These are phyloP conservation scores for Ophion ellenae DNA, from an alignment of 2,888 invertebrate species.

Conservation along the genomic window DNA sequence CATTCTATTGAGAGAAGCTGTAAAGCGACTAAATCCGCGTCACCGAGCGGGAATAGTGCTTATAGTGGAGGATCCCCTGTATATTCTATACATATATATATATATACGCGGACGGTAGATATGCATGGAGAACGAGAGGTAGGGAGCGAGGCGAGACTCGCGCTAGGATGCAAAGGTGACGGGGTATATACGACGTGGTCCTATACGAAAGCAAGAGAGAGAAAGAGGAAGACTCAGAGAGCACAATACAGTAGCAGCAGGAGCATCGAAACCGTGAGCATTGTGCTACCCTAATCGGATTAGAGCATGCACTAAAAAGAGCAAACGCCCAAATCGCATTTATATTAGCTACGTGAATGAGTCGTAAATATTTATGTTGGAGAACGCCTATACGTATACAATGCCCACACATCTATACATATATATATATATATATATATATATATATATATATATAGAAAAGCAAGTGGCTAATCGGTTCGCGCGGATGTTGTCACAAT, in stretches of 20 bases:
- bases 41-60: constrained; percentile 79
- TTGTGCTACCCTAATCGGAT: constrained; percentile 80
- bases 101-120: constrained; percentile 16
- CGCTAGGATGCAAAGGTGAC: constrained; percentile 36
- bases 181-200: background rate
- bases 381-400: constrained; percentile 49
- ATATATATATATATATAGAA: constrained; percentile 76
- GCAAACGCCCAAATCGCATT: constrained; percentile 84
- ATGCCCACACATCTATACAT: constrained; percentile 65
- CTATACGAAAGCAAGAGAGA: constrained; percentile 32
- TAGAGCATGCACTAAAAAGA: constrained; percentile 83
- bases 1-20: constrained; percentile 77
- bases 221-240: constrained; percentile 47
- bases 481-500: constrained; percentile 79
- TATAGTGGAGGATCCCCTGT: constrained; percentile 42
- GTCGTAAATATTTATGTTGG: constrained; percentile 83
- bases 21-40: constrained; percentile 82
- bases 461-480: constrained; percentile 82
- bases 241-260: constrained; percentile 66
- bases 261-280: constrained; percentile 56
- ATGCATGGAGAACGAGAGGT: constrained; percentile 39
- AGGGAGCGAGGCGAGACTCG: constrained; percentile 26
- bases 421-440: constrained; percentile 77
- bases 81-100: constrained; percentile 4
- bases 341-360: constrained; percentile 84